Percentiles rank a stretch among this genome's conserved stretches.
These are phyloP conservation scores for Agrenia bidenticulata DNA, from an alignment of 2,888 invertebrate species.

Conservation along the genomic window DNA sequence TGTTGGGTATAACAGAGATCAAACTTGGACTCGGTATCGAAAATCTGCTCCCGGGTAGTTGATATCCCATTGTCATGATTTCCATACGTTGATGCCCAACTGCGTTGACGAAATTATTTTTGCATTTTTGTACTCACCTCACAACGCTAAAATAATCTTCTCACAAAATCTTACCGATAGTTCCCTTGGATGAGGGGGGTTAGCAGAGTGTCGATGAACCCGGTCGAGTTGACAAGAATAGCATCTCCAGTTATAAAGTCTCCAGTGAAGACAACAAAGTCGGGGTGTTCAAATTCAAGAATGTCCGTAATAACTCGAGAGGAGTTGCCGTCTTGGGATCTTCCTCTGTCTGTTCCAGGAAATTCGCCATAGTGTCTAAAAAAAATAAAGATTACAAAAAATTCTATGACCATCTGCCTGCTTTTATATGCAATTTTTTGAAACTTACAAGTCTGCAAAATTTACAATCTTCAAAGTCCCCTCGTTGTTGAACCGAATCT, in stretches of 20 bases:
- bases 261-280: conserved; percentile 35
- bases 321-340: conserved; percentile 30
- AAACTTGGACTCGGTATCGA: conserved; percentile 25
- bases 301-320: conserved; percentile 27
- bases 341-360: conserved; percentile 25
- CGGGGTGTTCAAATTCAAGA: conserved; percentile 23
- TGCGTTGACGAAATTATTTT: too few relatives aligned
- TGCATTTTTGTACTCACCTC: background rate
- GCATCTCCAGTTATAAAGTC: conserved; percentile 32
- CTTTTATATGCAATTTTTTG: background rate
- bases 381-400: too few relatives aligned
- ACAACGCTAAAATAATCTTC: too few relatives aligned
- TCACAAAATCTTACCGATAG: conserved; percentile 15
- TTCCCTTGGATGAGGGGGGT: conserved; percentile 5
- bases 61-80: conserved; percentile 35
- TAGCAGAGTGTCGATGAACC: conserved; percentile 23
- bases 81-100: conserved; percentile 35
- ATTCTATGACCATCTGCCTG: too few relatives aligned
- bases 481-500: conserved; percentile 27
- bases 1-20: conserved; percentile 22
- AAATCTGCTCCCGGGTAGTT: conserved; percentile 27
- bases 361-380: conserved; percentile 35
- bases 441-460: conserved; percentile 36
- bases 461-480: conserved; percentile 33
- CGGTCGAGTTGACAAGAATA: conserved; percentile 21